Percentiles rank a stretch among this genome's conserved stretches.
phyloP scores from a whole-genome alignment of 1,140 invertebrate species.

The Drosophila tsacasi region DNA sequence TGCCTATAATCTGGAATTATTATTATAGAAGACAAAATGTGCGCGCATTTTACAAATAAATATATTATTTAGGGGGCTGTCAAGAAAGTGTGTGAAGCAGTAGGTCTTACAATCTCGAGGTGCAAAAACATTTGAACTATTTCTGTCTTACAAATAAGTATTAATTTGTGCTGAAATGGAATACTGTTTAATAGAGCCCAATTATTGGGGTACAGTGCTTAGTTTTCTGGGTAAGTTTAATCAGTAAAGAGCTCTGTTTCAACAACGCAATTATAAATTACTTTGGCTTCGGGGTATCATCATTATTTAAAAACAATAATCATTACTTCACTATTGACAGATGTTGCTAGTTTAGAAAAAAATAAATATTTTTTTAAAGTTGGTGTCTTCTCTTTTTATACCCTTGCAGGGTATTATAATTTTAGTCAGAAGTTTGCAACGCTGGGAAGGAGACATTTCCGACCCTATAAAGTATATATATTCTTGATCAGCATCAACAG shows the following conservation, averaged over 20 bases:
- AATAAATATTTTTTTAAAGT: background rate
- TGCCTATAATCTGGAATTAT: background rate
- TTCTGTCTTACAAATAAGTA: background rate
- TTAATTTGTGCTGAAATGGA: background rate
- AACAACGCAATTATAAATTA: background rate
- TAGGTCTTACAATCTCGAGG: background rate
- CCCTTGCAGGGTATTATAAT: no score
- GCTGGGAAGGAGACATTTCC: no score
- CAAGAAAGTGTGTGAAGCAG: background rate
- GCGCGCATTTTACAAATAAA: conserved; percentile 1
- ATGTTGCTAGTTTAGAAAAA: background rate
- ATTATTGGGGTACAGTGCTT: conserved; percentile 63
- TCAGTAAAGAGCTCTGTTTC: background rate
- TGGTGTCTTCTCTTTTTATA: no score
- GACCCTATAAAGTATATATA: no score
- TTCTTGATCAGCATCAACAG: no score
- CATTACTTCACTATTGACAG: background rate
- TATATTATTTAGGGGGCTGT: background rate
- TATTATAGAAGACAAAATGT: conserved; percentile 1
- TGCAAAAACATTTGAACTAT: background rate
- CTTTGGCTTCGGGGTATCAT: background rate
- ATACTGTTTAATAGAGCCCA: conserved; percentile 18
- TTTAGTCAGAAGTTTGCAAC: no score
- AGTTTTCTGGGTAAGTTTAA: conserved; percentile 61
- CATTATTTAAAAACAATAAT: no score